phyloP scores from a whole-genome alignment of 2,888 invertebrate species.

The Ormyrus thymus region DNA sequence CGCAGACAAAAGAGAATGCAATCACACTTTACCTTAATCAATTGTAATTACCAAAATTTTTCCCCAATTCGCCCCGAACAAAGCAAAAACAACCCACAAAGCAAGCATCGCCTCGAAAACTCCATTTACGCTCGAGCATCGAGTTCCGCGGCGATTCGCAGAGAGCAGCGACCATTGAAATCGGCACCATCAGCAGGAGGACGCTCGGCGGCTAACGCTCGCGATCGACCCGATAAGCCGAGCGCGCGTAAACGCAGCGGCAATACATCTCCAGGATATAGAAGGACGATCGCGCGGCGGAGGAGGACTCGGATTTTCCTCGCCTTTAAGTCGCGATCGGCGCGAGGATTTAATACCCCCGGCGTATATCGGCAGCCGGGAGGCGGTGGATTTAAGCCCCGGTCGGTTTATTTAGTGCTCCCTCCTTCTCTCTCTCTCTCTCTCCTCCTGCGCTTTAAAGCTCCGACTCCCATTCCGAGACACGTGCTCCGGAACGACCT shows the following conservation, averaged over 20 bases:
- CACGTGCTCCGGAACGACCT: not conserved
- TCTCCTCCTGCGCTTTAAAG: not conserved
- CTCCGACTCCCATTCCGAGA: not conserved
- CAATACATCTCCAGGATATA: not conserved
- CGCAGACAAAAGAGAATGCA: constrained; percentile 3
- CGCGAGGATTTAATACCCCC: constrained; percentile 28
- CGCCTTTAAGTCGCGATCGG: not conserved
- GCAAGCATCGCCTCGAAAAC: too few relatives aligned
- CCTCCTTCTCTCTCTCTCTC: not conserved
- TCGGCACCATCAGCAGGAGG: too few relatives aligned
- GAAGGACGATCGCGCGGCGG: not conserved
- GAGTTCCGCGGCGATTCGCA: too few relatives aligned
- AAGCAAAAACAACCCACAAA: too few relatives aligned
- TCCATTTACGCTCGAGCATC: too few relatives aligned
- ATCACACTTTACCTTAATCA: constrained; percentile 1
- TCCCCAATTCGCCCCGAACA: too few relatives aligned
- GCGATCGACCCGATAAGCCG: too few relatives aligned
- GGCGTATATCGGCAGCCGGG: constrained; percentile 11
- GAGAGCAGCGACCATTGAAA: too few relatives aligned
- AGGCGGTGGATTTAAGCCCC: not conserved
- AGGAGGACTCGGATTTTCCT: not conserved
- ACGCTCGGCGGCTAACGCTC: too few relatives aligned
- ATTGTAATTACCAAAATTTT: too few relatives aligned
- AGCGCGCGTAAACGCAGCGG: too few relatives aligned
- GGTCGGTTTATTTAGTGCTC: not conserved